Evolutionary conservation across 2,113 vertebrate species (phyloP), one percentile per base, ranked within the genome.

Genomic region (Corvus moneduloides): DNA sequence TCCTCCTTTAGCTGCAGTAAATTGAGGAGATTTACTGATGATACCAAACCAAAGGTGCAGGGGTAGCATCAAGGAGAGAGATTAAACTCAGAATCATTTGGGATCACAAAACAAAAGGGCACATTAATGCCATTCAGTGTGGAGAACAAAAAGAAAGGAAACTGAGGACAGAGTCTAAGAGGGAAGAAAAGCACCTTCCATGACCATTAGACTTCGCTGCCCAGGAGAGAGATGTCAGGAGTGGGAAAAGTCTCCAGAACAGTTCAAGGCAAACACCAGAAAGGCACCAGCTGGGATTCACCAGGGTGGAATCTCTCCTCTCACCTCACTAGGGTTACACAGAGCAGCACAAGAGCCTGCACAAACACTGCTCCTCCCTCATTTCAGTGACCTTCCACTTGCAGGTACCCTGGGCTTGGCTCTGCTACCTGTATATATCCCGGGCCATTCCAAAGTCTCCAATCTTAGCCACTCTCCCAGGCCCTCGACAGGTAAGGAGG

Each of bases 361-460:
- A n/a, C 49, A 51, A 64, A 39, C 46, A 74, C 67, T 33, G 32
- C 43, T 83, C 35, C 51, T 44, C 54, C 6, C 59, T 82, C 10
- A 18, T 48, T 62, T 66, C 48, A 44, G 59, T 2, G 18, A 75
- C 51, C 20, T 95, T 39, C 66, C 28, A 28, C 33, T 33, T 62
- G 28, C 7, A 18, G 52, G 32, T 37, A 33, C 44, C 46, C 86
- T 62, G 32, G 33, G 27, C 32, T 90, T 71, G 49, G 61, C 89
- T 85, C 49, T 59, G 72, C 83, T 98, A 99, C 99, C 99, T 99
- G 98, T 99, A 99, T 97, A 99, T 99, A 92, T 99, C 99, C 68
- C 99, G 98, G 51, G 99, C 99, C 99, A 99, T 99, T 86, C 99
- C 99, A 44, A 99, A 99, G 96, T 99, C 99, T 89, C 99, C 99